Evolutionary conservation across 1,140 invertebrate species (phyloP).

Genomic region (Adoxophyes honmai): DNA sequence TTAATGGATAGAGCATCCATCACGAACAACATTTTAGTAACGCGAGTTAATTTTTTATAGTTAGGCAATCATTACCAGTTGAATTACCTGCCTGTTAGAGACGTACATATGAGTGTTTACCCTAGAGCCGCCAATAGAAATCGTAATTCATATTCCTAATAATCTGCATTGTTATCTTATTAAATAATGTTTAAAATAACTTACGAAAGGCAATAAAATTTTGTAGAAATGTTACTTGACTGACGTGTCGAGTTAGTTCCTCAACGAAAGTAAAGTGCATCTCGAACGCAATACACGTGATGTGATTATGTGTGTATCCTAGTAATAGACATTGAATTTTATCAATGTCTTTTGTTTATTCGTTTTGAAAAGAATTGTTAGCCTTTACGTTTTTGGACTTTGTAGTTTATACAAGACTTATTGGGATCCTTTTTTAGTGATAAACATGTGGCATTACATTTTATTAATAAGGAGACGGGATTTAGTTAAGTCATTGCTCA

Average conservation of each 20-base stretch:
- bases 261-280: too few species aligned
- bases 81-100: too few species aligned
- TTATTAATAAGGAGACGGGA: not conserved
- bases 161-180: not conserved
- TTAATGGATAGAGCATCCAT: conserved; percentile 8
- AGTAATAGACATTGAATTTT: conserved; percentile 8
- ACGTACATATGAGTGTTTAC: too few species aligned
- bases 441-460: not conserved
- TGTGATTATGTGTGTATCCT: conserved; percentile 7
- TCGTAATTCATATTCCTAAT: too few species aligned
- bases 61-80: conserved; percentile 19
- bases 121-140: too few species aligned
- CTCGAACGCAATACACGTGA: not conserved
- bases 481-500: conserved; percentile 34
- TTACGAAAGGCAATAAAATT: conserved; percentile 7
- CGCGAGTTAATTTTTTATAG: conserved; percentile 25
- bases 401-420: conserved; percentile 10
- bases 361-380: conserved; percentile 2
- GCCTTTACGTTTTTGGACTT: conserved; percentile 3
- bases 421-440: not conserved
- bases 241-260: too few species aligned
- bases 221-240: too few species aligned
- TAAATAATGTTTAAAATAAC: not conserved
- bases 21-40: conserved; percentile 3
- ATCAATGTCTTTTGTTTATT: conserved; percentile 3